Base-by-base conservation (phyloP, 2,797 vertebrate genomes). In the Pipistrellus kuhlii region DNA sequence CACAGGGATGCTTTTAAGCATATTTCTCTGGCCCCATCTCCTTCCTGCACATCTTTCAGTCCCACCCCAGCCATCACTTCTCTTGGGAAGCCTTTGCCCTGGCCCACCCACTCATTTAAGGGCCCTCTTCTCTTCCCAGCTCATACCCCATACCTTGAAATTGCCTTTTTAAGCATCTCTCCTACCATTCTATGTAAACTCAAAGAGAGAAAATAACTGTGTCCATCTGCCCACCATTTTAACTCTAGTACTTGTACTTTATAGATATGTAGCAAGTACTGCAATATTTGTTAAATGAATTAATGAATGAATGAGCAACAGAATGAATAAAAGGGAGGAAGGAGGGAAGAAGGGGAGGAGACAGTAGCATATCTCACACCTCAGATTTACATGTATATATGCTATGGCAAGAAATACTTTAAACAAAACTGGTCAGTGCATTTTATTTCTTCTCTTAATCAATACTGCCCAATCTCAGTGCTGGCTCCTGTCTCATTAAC, bases 401-500 rank as follows among this genome's bases (percentile, higher is more conserved):
- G 35, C 73, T 13, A 13, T 18, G 59, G 59, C 38, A 48, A 64
- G n/a, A 94, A 72, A 73, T 27, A 14, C 68, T 68, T 77, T 48
- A 75, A 68, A 78, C 53, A 66, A 80, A 53, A 41, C 68, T 0
- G 8, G 73, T 48, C 5, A 0, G 51, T 1, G 6, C 59, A 15
- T 73, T 76, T 66, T 81, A 55, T 62, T 69, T 84, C 72, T 55
- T 80, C 55, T 88, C 59, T 27, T 66, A 30, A 82, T 95, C 90
- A 83, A 78, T 73, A 53, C 51, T 21, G 55, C 75, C 83, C 84
- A 48, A 44, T 77, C 91, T 78, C 64, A 9, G 48, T 2, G 30
- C 77, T 25, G 30, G 87, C 87, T 84, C 90, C 66, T 21, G 66
- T 59, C 84, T 93, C 88, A 51, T 84, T 57, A 80, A 91, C 88